Conservation (phyloP, 2,797 vertebrate species). For the Sebastes hopkinsi region DNA sequence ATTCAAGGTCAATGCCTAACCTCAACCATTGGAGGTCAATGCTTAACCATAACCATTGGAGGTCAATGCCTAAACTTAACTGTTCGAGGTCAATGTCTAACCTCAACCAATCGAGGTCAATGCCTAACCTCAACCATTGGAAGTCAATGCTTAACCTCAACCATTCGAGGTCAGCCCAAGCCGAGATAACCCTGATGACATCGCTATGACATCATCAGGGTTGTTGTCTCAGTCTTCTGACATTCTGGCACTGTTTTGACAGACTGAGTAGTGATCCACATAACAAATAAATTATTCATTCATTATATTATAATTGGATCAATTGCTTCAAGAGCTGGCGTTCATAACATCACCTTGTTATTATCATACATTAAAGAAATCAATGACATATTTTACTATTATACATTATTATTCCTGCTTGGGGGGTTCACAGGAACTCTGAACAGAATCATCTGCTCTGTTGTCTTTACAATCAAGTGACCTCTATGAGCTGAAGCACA, state of each 20-base stretch:
- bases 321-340: background rate
- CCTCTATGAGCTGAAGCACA: slow-evolving; percentile 16
- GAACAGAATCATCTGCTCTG: slow-evolving; percentile 30
- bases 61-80: no score
- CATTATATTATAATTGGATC: background rate
- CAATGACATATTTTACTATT: background rate
- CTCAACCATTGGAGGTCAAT: no score
- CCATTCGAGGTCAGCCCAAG: no score
- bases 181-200: background rate
- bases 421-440: background rate
- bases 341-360: background rate
- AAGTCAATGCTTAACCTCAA: no score
- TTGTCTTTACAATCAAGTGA: slow-evolving; percentile 45
- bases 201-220: background rate
- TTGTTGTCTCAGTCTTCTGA: no score
- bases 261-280: background rate
- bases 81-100: no score
- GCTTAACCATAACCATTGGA: no score
- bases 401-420: background rate
- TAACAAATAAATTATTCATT: background rate
- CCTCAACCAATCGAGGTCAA: no score
- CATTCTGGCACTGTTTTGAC: background rate
- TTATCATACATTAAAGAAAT: background rate
- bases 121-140: no score
- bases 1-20: no score